phyloP scores from a whole-genome alignment of 2,113 vertebrate species.

The Engystomops pustulosus region DNA sequence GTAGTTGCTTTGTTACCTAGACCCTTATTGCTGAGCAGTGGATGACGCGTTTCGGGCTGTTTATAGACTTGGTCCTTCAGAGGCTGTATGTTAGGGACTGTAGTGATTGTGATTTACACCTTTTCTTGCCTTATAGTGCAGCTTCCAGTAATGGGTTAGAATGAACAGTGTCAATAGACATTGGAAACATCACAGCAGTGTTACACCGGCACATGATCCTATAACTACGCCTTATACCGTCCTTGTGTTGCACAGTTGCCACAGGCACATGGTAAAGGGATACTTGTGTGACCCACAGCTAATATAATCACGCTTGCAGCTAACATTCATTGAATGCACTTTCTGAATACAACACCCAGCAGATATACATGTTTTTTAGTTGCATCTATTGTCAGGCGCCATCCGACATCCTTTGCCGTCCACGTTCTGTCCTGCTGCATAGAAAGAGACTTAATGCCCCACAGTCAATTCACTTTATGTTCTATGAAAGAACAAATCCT shows the following conservation, averaged over 20 bases:
- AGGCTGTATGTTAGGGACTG: background rate
- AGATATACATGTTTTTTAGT: background rate
- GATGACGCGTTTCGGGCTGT: background rate
- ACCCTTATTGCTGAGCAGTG: slow-evolving; percentile 6
- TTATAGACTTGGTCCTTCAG: background rate
- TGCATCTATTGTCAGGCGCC: slow-evolving; percentile 6
- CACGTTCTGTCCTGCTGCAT: background rate
- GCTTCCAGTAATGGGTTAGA: background rate
- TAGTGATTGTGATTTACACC: background rate
- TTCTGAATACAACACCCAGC: background rate
- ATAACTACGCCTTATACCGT: background rate
- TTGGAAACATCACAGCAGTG: background rate
- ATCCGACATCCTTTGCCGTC: background rate
- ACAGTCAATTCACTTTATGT: background rate
- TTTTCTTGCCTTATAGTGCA: background rate
- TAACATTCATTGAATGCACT: slow-evolving; percentile 54
- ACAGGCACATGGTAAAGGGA: background rate
- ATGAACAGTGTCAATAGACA: background rate
- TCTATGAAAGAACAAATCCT: background rate
- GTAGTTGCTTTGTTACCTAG: background rate
- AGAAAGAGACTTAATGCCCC: slow-evolving; percentile 25
- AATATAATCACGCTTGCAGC: background rate
- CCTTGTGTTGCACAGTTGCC: background rate
- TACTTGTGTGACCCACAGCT: slow-evolving; percentile 3
- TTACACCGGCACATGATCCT: background rate